Base-by-base conservation (phyloP, 1,140 invertebrate species). In the Reticulitermes speratus region DNA sequence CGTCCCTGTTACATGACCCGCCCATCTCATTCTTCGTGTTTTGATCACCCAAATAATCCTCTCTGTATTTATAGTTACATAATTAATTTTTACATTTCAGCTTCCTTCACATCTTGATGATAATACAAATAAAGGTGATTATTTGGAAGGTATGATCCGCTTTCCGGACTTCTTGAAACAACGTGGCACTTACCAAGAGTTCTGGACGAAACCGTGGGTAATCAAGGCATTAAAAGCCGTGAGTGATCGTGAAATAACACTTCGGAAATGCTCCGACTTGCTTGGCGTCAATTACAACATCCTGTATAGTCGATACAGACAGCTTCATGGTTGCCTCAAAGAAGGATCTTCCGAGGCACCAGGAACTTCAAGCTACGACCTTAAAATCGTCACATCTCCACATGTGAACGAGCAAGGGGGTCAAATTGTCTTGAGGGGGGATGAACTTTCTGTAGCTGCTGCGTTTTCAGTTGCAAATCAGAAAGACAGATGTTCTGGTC, bases 191-290 rank as follows among this genome's bases (percentile, higher is more conserved):
- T 75, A 75, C n/a, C 65, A 75, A 25, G 65, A 75, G 8, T 75
- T 75, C 65, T 75, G 65, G 65, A 75, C n/a, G n/a, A 75, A 75
- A 75, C 65, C 65, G n/a, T 75, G 65, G 65, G 65, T 75, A 8
- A 25, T 30, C 25, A 75, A 30, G 65, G 65, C 65, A 25, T 30
- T 75, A 16, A n/a, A 30, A 75, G 65, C 65, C 8, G 65, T 75
- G 25, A 75, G 65, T 16, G 65, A 30, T 75, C 25, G n/a, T 75
- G n/a, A 75, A 75, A 75, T 75, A 16, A 75, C 65, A 30, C 65
- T 75, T 75, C 65, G 65, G 65, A 75, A n/a, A 25, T 75, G 65
- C 14, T 75, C 65, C 2, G 65, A 75, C 65, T 75, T 75, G 65
- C 65, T 75, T 2, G 65, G 65, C 14, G 65, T 75, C 2, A 6